phyloP scores from a whole-genome alignment of 1,140 invertebrate species.

The Stegodyphus dumicola region DNA sequence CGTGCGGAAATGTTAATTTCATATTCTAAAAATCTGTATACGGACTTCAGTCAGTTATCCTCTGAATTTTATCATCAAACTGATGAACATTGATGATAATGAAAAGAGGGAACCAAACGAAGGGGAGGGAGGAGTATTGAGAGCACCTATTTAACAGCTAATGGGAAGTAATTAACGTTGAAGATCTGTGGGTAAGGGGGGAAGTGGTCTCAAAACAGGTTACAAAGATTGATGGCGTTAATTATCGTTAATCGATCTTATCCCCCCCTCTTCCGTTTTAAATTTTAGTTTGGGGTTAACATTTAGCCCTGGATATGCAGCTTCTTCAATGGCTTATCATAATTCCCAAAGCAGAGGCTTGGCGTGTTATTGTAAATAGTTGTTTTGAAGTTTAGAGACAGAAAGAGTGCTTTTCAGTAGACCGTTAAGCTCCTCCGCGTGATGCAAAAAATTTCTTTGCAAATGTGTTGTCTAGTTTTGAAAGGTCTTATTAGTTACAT shows the following conservation, averaged over 20 bases:
- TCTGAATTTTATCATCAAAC: not conserved
- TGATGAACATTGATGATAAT: constrained; percentile 47
- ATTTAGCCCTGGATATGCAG: constrained; percentile 17
- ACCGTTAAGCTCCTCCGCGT: not conserved
- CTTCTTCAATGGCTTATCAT: constrained; percentile 33
- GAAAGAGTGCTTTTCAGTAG: not conserved
- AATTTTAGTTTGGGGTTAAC: constrained; percentile 51
- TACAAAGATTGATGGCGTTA: constrained; percentile 56
- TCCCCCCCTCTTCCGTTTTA: constrained; percentile 6
- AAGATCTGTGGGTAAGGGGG: not conserved
- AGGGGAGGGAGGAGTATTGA: constrained; percentile 15
- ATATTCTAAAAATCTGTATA: no score
- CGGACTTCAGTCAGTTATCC: constrained; percentile 33
- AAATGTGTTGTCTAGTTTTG: not conserved
- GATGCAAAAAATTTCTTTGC: not conserved
- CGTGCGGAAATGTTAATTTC: no score
- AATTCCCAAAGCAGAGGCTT: constrained; percentile 16
- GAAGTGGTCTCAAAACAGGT: constrained; percentile 38
- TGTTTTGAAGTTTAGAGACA: constrained; percentile 9
- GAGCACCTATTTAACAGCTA: constrained; percentile 53
- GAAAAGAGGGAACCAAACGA: not conserved
- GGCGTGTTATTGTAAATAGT: constrained; percentile 10
- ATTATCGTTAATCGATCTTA: constrained; percentile 57
- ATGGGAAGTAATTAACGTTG: constrained; percentile 52
- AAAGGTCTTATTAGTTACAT: not conserved